Percentiles rank a stretch among this genome's conserved stretches.
phyloP scores from a whole-genome alignment of 2,113 vertebrate species.

The Chionodraco myersi region DNA sequence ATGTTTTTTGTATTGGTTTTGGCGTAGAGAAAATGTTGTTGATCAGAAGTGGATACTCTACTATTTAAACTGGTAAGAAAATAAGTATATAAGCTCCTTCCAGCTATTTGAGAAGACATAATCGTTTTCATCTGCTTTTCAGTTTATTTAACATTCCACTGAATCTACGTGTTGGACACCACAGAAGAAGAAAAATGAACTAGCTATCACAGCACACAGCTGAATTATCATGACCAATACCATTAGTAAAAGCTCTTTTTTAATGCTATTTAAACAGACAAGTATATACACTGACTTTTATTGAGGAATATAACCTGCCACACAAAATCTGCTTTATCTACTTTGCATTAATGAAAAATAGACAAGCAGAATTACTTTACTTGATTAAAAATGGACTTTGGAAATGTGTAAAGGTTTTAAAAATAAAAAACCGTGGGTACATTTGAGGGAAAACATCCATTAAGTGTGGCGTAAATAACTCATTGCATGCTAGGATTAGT shows the following conservation, averaged over 20 bases:
- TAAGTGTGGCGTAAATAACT: background rate
- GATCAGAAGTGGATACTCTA: background rate
- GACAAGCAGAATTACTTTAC: background rate
- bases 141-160: constrained; percentile 3
- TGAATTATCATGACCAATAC: background rate
- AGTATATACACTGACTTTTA: background rate
- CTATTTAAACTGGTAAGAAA: background rate
- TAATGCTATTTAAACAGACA: background rate
- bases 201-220: background rate
- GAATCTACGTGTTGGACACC: background rate
- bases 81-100: background rate
- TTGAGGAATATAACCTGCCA: background rate
- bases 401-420: background rate
- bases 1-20: background rate
- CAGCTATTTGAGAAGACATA: background rate
- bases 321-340: background rate
- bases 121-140: background rate
- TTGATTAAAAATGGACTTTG: background rate
- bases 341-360: background rate
- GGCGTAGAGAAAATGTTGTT: background rate
- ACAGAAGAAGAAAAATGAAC: background rate
- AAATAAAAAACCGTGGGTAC: background rate
- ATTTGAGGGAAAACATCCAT: background rate
- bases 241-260: background rate
- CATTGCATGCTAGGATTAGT: background rate